A percentile compares a stretch with the other conserved stretches of the same genome.
Evolutionary conservation across 2,888 invertebrate species (phyloP).

Genomic region (Adelphocoris suturalis): DNA sequence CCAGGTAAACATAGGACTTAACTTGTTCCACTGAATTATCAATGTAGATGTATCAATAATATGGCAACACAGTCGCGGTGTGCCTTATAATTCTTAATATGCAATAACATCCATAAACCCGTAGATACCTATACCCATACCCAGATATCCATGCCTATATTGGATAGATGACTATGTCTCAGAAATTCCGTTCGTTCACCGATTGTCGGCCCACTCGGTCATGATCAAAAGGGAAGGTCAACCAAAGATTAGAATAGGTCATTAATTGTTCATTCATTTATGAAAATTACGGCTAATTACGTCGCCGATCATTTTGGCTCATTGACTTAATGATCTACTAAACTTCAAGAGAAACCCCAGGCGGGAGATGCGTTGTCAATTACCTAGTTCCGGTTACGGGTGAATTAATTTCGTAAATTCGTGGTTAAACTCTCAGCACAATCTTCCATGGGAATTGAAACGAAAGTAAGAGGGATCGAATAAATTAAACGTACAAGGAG

Average conservation of each 20-base stretch:
- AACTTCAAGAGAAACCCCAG: neutral
- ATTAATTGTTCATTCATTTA: constrained; percentile 43
- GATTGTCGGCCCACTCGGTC: neutral
- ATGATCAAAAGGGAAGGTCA: neutral
- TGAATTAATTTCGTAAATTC: neutral
- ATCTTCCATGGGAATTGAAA: neutral
- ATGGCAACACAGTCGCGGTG: too few relatives aligned
- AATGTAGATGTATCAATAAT: too few relatives aligned
- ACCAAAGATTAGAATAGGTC: neutral
- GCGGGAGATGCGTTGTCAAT: neutral
- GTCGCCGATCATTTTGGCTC: neutral
- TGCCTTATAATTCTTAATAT: too few relatives aligned
- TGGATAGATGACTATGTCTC: neutral
- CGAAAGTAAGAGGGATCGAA: neutral
- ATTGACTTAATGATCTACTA: constrained; percentile 33
- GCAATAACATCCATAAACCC: too few relatives aligned
- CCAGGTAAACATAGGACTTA: too few relatives aligned
- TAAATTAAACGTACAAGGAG: too few relatives aligned
- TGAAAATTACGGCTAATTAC: constrained; percentile 36
- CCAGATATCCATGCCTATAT: too few relatives aligned
- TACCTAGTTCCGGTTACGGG: neutral
- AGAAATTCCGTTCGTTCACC: neutral
- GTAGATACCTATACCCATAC: too few relatives aligned
- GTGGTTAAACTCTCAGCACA: neutral
- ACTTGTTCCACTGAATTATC: too few relatives aligned